These are phyloP conservation scores for Adrianichthys oophorus DNA, from an alignment of 2,797 vertebrate species.

Conservation along the genomic window DNA sequence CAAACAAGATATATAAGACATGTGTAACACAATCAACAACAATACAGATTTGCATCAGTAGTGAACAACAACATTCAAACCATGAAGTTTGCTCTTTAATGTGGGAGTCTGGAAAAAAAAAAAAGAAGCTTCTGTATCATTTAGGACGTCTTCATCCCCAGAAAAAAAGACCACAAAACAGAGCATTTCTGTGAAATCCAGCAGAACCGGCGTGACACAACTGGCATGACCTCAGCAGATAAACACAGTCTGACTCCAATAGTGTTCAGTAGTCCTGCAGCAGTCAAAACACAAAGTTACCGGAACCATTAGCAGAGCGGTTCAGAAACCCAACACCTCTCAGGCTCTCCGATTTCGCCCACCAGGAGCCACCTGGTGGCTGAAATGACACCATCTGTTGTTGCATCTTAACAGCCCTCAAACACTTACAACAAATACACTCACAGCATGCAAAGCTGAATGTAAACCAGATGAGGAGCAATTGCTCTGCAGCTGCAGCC, in stretches of 20 bases:
- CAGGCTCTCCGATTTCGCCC: conserved; percentile 43
- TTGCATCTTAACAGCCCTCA: conserved; percentile 14
- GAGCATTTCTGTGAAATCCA: background rate
- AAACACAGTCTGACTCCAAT: too few species aligned
- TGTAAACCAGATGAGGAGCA: conserved; percentile 27
- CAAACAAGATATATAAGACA: too few species aligned
- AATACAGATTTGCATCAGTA: too few species aligned
- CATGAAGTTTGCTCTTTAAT: too few species aligned
- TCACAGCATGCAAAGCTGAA: conserved; percentile 17
- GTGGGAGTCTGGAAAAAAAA: too few species aligned
- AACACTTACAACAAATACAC: background rate
- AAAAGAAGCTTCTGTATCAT: background rate
- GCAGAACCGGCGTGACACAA: background rate
- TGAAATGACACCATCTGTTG: conserved; percentile 32
- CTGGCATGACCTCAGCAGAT: background rate
- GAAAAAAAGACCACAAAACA: background rate
- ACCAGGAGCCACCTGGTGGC: conserved; percentile 44
- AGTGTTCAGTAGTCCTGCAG: background rate
- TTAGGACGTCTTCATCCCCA: background rate
- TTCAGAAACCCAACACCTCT: conserved; percentile 38
- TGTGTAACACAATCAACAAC: too few species aligned
- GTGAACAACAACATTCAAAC: too few species aligned
- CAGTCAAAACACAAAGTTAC: conserved; percentile 28
- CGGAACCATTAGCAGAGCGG: conserved; percentile 26
- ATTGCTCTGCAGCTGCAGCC: conserved; percentile 20